Base-by-base conservation (phyloP, 1,140 invertebrate genomes). In the Schlechtendalia chinensis region DNA sequence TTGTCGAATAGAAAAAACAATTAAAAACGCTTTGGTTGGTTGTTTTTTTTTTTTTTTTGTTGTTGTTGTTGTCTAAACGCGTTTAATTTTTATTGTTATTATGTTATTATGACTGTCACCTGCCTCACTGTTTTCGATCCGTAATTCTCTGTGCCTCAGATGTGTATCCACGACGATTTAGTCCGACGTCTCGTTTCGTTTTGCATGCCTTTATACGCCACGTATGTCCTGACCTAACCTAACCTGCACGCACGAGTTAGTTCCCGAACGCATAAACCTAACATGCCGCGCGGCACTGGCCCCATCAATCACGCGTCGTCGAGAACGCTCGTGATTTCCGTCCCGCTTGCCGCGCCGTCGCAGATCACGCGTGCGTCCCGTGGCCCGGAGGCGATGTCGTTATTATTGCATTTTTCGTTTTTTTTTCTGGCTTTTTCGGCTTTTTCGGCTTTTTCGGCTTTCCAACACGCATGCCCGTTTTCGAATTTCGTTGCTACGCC, bases 111-210 rank as follows among this genome's bases (percentile, higher is more conserved):
- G 75, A 79, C 75, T 79, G 75, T 79, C 75, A 79, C 75, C 75
- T 61, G 75, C 75, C 75, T 79, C 75, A 79, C 75, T 79, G 22
- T 79, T 79, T 63, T 79, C 47, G 45, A 61, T 61, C 56, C 32
- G n/a, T 59, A 58, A 61, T 17, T 59, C 29, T 81, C 32, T 71
- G 61, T 82, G 54, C 80, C 59, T 74, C 45, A 63, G 71, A 61
- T 81, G 65, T 82, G 63, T 82, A 79, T 82, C 14, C n/a, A 71
- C 53, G 53, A 81, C 27, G 27, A 81, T 67, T 81, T 50, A 3
- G 5, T 72, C 53, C 69, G 47, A 72, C 27, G 16, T 54, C 24
- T 29, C 19, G 29, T 53, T 81, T 81, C 39, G 29, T 72, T 72
- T 72, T 72, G 69, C 50, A 72, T 72, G 69, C 16, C 29, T 71